phyloP scores from a whole-genome alignment of 2,888 invertebrate genomes.

The Danaus chrysippus region DNA sequence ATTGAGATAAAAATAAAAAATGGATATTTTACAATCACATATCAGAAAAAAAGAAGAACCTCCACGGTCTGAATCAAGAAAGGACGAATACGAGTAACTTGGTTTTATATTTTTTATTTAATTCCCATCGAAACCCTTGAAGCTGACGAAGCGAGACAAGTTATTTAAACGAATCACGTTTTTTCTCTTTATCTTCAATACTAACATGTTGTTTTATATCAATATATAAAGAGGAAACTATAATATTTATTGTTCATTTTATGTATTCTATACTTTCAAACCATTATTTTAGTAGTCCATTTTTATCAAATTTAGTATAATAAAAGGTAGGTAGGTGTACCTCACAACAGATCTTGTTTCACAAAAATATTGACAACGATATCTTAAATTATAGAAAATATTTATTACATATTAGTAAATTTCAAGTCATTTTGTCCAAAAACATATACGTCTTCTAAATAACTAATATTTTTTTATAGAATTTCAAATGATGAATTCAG shows the following conservation, averaged over 20 bases:
- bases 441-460: no score
- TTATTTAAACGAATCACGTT: not conserved
- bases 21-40: conserved; percentile 14
- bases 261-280: no score
- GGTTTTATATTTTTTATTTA: conserved; percentile 36
- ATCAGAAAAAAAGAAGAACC: not conserved
- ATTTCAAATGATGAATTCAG: no score
- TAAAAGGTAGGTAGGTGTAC: not conserved
- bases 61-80: conserved; percentile 20
- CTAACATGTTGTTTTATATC: not conserved
- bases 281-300: no score
- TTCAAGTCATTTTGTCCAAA: no score
- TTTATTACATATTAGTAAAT: no score
- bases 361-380: conserved; percentile 23
- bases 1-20: not conserved
- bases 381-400: conserved; percentile 14
- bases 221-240: no score
- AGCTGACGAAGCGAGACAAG: conserved; percentile 30
- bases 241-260: no score
- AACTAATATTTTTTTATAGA: no score
- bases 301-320: no score
- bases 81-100: conserved; percentile 38
- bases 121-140: conserved; percentile 36
- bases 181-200: not conserved
- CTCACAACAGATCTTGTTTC: conserved; percentile 16